These are phyloP conservation scores for Paedocypris sp. DNA, from an alignment of 2,113 vertebrate genomes.

Conservation along the genomic window DNA sequence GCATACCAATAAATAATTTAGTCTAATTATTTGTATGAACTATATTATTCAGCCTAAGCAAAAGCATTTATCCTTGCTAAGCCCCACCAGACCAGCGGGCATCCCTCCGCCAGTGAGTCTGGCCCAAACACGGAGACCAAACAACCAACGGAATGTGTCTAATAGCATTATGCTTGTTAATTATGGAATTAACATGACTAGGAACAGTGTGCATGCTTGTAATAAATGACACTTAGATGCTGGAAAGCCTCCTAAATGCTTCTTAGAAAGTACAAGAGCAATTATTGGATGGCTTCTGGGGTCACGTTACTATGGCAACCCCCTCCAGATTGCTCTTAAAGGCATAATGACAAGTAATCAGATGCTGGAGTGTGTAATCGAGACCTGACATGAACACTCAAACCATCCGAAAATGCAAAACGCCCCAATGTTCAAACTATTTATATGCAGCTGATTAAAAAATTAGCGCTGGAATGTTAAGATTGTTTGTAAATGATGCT, in stretches of 20 bases:
- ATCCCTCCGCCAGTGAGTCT: too few relatives aligned
- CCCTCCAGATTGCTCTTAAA: conserved; percentile 9
- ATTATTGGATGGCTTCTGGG: conserved; percentile 1
- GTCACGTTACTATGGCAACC: conserved; percentile 26
- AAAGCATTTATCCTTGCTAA: too few relatives aligned
- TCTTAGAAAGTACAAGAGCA: conserved; percentile 17
- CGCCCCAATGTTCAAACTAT: background rate
- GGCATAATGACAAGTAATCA: conserved; percentile 17
- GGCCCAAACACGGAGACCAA: background rate
- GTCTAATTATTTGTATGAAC: too few relatives aligned
- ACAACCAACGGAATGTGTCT: background rate
- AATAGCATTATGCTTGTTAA: background rate
- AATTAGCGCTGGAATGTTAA: background rate
- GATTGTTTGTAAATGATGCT: background rate
- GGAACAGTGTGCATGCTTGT: background rate
- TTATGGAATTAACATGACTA: conserved; percentile 5
- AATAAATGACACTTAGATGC: background rate
- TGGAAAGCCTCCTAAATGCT: conserved; percentile 3
- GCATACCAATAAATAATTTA: too few relatives aligned
- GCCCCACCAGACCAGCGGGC: too few relatives aligned
- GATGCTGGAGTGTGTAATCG: conserved; percentile 25
- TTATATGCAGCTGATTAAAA: too few relatives aligned
- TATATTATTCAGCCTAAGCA: too few relatives aligned
- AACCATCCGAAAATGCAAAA: background rate
- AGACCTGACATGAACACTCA: conserved; percentile 3